These are phyloP conservation scores for Motacilla alba DNA, from an alignment of 2,113 vertebrate genomes.

Conservation along the genomic window DNA sequence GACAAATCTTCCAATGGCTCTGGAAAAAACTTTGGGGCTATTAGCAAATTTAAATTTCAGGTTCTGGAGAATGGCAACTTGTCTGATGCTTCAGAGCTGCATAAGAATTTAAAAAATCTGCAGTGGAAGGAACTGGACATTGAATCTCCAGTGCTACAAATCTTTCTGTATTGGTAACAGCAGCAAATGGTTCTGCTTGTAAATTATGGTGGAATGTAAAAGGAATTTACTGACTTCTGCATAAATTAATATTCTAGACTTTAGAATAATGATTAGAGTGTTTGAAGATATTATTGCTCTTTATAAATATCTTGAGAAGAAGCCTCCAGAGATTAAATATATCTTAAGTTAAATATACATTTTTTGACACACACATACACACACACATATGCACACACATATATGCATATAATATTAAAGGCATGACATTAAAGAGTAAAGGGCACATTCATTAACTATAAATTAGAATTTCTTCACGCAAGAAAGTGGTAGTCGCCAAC, in stretches of 20 bases:
- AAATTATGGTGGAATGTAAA: neutral
- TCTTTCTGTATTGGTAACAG: neutral
- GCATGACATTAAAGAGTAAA: neutral
- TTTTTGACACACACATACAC: neutral
- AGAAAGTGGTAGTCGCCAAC: neutral
- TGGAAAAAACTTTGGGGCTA: neutral
- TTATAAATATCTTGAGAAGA: neutral
- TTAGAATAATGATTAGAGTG: neutral
- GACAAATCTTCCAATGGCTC: neutral
- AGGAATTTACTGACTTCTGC: neutral
- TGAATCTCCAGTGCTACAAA: neutral
- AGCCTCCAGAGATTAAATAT: neutral
- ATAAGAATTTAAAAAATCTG: neutral
- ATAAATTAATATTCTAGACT: neutral
- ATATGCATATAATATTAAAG: neutral
- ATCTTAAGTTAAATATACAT: neutral
- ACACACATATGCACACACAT: too few species aligned
- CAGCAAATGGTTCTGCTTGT: neutral
- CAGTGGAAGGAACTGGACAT: neutral
- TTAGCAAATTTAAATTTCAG: neutral
- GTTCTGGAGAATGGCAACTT: neutral
- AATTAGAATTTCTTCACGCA: neutral
- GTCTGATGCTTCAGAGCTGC: neutral
- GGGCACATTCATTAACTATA: neutral
- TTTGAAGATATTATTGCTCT: neutral